Evolutionary conservation across 2,888 invertebrate genomes (phyloP), one percentile per base, ranked within the genome.

Genomic region (Andrena trimmerana): DNA sequence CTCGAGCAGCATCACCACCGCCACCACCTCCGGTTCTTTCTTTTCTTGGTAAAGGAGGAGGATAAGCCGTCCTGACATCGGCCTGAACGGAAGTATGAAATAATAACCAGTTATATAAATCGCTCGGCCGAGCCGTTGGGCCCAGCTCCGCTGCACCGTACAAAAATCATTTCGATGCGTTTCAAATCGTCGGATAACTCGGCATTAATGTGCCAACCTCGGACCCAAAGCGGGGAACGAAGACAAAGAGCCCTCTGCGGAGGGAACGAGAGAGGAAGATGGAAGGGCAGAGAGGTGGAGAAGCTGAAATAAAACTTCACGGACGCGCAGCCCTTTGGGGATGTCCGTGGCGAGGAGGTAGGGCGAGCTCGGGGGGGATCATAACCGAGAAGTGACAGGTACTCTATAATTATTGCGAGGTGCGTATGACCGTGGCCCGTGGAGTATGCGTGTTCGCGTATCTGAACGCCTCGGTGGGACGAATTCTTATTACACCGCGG

Each of bases 81-180:
- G 86, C 71, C 85, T 83, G 86, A 84, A 88, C 88, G 90, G 88
- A 90, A 91, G 88, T 91, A 90, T 86, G 88, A 91, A 90, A 89
- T 90, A 90, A 90, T 89, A 90, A 91, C 91, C 90, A 89, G 90
- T 89, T 91, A 85, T 86, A 91, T 91, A 90, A 91, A 91, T 91
- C 88, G 90, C 83, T 76, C 66, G 77, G 75, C 50, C 85, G 77
- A 70, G 74, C 80, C 78, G 67, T 65, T 86, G 81, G 71, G 77
- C 76, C 76, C 81, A 36, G 79, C 59, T 59, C 72, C 73, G 78
- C 63, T 65, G 27, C 65, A 48, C 71, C 78, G 84, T 77, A 86
- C 87, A 91, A 91, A 91, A 90, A 91, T 91, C 88, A 90, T 90
- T 90, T 88, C 90, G 89, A 90, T 92, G 90, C 92, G 90, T 90